These are phyloP conservation scores for Magallana gigas DNA, from an alignment of 1,140 invertebrate species.

Conservation along the genomic window DNA sequence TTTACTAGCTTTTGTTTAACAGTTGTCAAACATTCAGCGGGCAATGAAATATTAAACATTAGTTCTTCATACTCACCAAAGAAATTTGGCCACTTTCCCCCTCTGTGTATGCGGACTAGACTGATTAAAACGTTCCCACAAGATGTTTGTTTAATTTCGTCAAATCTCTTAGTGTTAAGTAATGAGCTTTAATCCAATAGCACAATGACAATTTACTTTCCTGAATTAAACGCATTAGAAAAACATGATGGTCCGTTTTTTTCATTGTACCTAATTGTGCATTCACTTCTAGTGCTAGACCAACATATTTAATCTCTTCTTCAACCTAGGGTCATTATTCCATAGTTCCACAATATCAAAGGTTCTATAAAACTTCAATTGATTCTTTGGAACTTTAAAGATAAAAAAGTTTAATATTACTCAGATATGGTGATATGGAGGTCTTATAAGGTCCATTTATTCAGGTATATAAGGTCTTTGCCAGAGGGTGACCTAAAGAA, in stretches of 20 bases:
- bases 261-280: conserved; percentile 6
- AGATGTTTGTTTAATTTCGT: conserved; percentile 31
- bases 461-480: neutral
- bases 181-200: conserved; percentile 13
- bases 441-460: neutral
- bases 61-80: neutral
- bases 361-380: conserved; percentile 34
- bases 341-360: neutral
- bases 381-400: conserved; percentile 31
- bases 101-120: neutral
- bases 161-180: neutral
- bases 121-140: conserved; percentile 10
- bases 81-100: neutral
- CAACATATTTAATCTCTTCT: conserved; percentile 11
- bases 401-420: conserved; percentile 39
- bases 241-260: neutral
- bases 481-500: conserved; percentile 3
- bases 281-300: neutral
- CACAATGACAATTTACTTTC: conserved; percentile 33
- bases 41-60: no score
- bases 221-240: neutral
- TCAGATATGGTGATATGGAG: conserved; percentile 21
- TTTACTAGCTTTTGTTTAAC: no score
- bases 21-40: no score
- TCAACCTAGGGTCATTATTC: conserved; percentile 1